Base-by-base conservation (phyloP, 2,888 invertebrate genomes). In the Heteromyza rotundicornis region DNA sequence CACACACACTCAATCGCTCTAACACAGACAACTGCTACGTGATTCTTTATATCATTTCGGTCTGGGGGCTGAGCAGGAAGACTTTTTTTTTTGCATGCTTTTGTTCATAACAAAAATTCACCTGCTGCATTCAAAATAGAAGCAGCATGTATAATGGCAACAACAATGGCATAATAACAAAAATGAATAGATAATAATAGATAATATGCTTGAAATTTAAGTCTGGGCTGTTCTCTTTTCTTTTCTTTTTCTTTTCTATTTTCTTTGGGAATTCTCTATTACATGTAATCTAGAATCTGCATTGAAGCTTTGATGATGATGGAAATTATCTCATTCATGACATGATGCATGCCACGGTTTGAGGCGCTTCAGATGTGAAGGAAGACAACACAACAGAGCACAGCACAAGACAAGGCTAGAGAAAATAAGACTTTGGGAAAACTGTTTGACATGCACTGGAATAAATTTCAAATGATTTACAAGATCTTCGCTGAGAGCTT, bases 141-240 rank as follows among this genome's bases (percentile, higher is more conserved):
- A 40, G 16, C 40, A 40, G 14, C 47, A 47, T n/a, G n/a, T n/a
- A n/a, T n/a, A n/a, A n/a, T n/a, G n/a, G 47, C 20, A 20, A 14
- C 47, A 17, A 14, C 20, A 47, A 20, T 20, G 20, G 20, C 47
- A 20, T 5, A 47, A 20, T 20, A 14, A 20, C 17, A 47, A 47
- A 2, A 17, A 47, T 19, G 47, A 17, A 47, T 47, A 19, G 19
- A 47, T 47, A 19, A 20, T 20, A 47, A 19, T 20, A 47, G 47
- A 47, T 47, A 47, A 47, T 20, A 17, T 47, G 47, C 47, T 20
- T 47, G 47, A 47, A 47, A 47, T 47, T 5, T 47, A 47, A 47
- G 17, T 47, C 47, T 20, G n/a, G n/a, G n/a, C n/a, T 47, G 17
- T 47, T 47, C 10, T 40, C n/a, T 8, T 40, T 40, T 8, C 40